phyloP scores from a whole-genome alignment of 53 echinoderm and acorn worm species.

The Patiria pectinifera region DNA sequence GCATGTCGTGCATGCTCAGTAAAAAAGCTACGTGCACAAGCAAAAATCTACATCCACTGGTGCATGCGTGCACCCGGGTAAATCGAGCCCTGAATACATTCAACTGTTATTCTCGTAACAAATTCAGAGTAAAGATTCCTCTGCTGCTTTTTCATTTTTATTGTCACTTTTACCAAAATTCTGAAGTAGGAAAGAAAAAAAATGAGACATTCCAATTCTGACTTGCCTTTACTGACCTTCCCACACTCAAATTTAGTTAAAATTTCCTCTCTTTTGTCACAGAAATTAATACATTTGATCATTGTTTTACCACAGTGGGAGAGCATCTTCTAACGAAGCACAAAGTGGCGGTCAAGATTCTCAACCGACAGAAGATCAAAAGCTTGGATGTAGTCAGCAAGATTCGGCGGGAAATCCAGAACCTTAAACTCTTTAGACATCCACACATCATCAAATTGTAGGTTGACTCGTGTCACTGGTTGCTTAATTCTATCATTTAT shows the following conservation, averaged over 20 bases:
- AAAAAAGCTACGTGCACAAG: no score
- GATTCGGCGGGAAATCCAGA: conserved; percentile 95
- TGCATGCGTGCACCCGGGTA: no score
- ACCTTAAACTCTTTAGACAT: conserved; percentile 96
- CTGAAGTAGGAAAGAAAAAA: background rate
- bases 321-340: conserved; percentile 93
- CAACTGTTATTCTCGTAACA: no score
- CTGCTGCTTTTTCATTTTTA: no score
- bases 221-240: background rate
- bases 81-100: no score
- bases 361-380: conserved; percentile 99
- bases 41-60: no score
- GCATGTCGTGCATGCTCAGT: no score
- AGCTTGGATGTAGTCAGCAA: conserved; percentile 98
- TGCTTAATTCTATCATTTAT: no score
- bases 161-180: no score
- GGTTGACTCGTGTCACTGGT: conserved; percentile 18
- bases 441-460: conserved; percentile 99
- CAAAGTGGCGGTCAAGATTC: conserved; percentile 97
- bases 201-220: background rate
- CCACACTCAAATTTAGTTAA: background rate
- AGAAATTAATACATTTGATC: background rate
- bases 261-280: background rate
- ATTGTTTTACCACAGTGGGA: conserved; percentile 73
- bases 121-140: no score